phyloP scores from a whole-genome alignment of 1,140 invertebrate species.

The Formica exsecta region DNA sequence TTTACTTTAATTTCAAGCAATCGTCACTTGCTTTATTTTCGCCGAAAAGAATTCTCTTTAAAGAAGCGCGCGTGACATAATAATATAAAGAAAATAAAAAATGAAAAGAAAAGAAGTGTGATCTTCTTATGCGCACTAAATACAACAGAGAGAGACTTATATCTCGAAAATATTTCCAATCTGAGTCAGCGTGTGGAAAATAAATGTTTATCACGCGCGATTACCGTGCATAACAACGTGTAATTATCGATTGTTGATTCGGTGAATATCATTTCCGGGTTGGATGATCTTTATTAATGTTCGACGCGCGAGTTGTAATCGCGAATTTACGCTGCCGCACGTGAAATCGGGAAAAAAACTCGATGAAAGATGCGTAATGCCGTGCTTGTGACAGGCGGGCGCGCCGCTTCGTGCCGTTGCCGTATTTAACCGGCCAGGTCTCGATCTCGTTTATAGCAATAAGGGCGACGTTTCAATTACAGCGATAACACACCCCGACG shows the following conservation, averaged over 20 bases:
- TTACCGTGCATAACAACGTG: constrained; percentile 52
- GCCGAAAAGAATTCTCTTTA: background rate
- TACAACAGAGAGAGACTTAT: constrained; percentile 6
- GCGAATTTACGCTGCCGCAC: background rate
- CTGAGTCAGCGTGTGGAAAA: constrained; percentile 50
- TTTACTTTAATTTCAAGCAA: too few species aligned
- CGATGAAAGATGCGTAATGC: background rate
- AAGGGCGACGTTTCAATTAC: constrained; percentile 49
- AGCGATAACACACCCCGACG: constrained; percentile 55
- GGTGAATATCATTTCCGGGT: constrained; percentile 50
- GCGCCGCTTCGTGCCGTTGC: background rate
- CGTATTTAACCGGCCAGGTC: constrained; percentile 18
- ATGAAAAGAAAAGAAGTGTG: background rate
- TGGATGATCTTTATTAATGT: constrained; percentile 22
- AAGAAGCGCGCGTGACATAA: constrained; percentile 8
- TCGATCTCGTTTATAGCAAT: constrained; percentile 26
- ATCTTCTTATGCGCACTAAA: constrained; percentile 18
- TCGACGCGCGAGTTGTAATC: background rate
- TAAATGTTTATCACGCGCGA: constrained; percentile 66
- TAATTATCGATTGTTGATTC: constrained; percentile 66
- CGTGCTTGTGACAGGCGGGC: background rate
- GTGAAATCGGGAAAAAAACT: background rate
- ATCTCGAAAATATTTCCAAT: constrained; percentile 62
- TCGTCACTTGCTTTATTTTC: background rate
- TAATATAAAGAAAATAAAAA: background rate